Percentiles rank a stretch among this genome's conserved stretches.
Conservation (phyloP, 2,888 invertebrate species). For the Drosophila leonis region DNA sequence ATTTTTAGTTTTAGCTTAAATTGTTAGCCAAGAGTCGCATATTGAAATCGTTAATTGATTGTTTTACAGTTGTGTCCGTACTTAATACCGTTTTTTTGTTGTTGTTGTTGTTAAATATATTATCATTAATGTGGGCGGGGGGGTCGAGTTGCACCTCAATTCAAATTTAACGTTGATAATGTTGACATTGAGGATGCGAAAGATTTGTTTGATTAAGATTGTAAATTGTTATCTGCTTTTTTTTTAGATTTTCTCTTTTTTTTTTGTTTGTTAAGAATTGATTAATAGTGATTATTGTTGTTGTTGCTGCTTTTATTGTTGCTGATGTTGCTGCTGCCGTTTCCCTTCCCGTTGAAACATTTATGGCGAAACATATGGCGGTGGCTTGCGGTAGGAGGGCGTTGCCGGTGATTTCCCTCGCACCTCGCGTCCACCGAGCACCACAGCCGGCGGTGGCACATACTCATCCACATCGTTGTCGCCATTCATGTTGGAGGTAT, state of each 20-base stretch:
- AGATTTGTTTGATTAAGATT: slow-evolving; percentile 49
- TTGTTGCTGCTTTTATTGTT: slow-evolving; percentile 52
- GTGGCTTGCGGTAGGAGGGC: slow-evolving; percentile 97
- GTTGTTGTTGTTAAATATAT: slow-evolving; percentile 12
- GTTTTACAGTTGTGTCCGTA: slow-evolving; percentile 62
- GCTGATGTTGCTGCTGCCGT: slow-evolving; percentile 35
- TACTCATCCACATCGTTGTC: slow-evolving; percentile 90
- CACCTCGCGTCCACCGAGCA: slow-evolving; percentile 88
- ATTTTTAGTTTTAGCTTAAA: slow-evolving; percentile 46
- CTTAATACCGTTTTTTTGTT: slow-evolving; percentile 54
- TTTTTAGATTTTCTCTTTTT: neutral
- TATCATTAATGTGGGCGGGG: slow-evolving; percentile 53
- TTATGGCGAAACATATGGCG: slow-evolving; percentile 99
- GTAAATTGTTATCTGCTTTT: slow-evolving; percentile 21
- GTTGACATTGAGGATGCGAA: slow-evolving; percentile 38
- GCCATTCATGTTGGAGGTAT: slow-evolving; percentile 85
- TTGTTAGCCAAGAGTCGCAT: slow-evolving; percentile 56
- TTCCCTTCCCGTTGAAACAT: slow-evolving; percentile 52
- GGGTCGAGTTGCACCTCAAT: slow-evolving; percentile 41
- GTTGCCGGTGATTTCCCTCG: slow-evolving; percentile 92
- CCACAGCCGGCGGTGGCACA: slow-evolving; percentile 94
- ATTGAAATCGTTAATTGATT: slow-evolving; percentile 74
- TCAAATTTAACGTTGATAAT: slow-evolving; percentile 33
- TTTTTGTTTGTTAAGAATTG: slow-evolving; percentile 26
- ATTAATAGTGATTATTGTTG: slow-evolving; percentile 50